Evolutionary conservation across 1,140 invertebrate genomes (phyloP).

Genomic region (Drosophila elegans): DNA sequence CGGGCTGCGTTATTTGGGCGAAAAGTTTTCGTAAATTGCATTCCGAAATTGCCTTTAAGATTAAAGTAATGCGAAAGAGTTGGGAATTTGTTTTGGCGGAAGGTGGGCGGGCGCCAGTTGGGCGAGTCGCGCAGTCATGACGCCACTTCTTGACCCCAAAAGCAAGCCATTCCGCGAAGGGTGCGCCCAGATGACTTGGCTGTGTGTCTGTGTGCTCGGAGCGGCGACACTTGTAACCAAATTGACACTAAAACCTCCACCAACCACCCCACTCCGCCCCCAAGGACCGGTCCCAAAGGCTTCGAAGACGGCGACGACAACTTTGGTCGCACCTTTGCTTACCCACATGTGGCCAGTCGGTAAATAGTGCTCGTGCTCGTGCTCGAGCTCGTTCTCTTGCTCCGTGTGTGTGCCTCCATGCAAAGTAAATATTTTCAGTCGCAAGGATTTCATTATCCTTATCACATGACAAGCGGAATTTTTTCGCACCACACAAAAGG

Average conservation of each 20-base stretch:
- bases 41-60: slow-evolving; percentile 74
- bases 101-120: slow-evolving; percentile 33
- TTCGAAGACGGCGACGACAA: slow-evolving; percentile 68
- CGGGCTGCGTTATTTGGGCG: slow-evolving; percentile 35
- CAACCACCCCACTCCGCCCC: slow-evolving; percentile 20
- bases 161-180: slow-evolving; percentile 44
- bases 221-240: slow-evolving; percentile 69
- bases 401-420: slow-evolving; percentile 26
- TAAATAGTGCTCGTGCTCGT: slow-evolving; percentile 48
- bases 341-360: slow-evolving; percentile 54
- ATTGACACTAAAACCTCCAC: slow-evolving; percentile 69
- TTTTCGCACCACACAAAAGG: slow-evolving; percentile 62
- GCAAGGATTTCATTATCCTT: slow-evolving; percentile 84
- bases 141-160: slow-evolving; percentile 78
- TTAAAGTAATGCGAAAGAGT: slow-evolving; percentile 64
- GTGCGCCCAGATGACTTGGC: slow-evolving; percentile 70
- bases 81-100: slow-evolving; percentile 47
- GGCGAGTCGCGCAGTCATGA: slow-evolving; percentile 26
- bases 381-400: background rate
- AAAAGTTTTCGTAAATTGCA: slow-evolving; percentile 74
- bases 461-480: slow-evolving; percentile 79
- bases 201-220: slow-evolving; percentile 22
- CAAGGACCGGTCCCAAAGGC: slow-evolving; percentile 55
- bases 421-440: slow-evolving; percentile 77
- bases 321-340: slow-evolving; percentile 74